Base-by-base conservation (phyloP, 2,113 vertebrate species). In the Channa maculata region DNA sequence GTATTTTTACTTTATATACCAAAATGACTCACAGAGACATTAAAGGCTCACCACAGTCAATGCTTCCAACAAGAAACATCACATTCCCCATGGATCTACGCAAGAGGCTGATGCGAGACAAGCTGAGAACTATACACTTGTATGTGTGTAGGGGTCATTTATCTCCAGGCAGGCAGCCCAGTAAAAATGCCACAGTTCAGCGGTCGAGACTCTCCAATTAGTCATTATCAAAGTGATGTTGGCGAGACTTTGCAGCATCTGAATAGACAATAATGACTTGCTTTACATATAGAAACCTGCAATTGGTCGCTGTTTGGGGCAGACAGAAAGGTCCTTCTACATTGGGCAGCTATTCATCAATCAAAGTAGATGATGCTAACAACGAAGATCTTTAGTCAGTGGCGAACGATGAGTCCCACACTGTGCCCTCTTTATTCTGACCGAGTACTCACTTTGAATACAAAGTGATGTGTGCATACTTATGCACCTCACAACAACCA, bases 121-220 rank as follows among this genome's bases (percentile, higher is more conserved):
- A 13, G n/a, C 0, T 6, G 24, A 51, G 11, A 63, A 10, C 58
- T 12, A 6, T 13, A 37, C 8, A 59, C 24, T 24, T 24, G 52
- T 7, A 8, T 62, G 3, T 57, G 9, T 59, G 36, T 3, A 7
- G 10, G 15, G 50, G 43, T 82, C 52, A 60, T 8, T 65, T 51
- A 59, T 84, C 64, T 60, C 13, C 13, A 11, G 45, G 71, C 57
- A 83, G 51, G 49, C 69, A 64, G 66, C 55, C 15, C 45, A 41
- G 44, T 24, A 72, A 15, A 81, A 75, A 88, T 66, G 52, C 43
- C 51, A 82, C 66, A 72, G 74, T 67, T 79, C 77, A 79, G 77
- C 5, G 54, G 76, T 78, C 60, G 75, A 70, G 58, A 62, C 39
- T 63, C n/a, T 63, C 68, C 66, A 88, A 83, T 86, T 87, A 88